Evolutionary conservation across 2,888 invertebrate genomes (phyloP).

Genomic region (Metalampra italica): DNA sequence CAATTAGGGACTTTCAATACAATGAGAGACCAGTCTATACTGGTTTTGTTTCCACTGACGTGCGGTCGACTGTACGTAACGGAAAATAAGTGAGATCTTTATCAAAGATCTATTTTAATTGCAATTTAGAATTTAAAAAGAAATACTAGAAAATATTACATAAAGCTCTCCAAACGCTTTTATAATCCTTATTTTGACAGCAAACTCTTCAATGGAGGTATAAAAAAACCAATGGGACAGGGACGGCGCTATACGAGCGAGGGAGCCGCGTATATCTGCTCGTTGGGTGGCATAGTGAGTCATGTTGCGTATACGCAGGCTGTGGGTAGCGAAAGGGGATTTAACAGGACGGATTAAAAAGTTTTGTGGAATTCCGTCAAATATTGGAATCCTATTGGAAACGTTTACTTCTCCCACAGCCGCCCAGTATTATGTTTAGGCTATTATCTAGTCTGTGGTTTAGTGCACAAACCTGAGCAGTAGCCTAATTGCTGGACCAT

Average conservation of each 20-base stretch:
- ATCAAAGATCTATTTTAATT: too few species aligned
- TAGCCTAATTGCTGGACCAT: too few species aligned
- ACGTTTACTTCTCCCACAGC: background rate
- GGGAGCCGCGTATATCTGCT: conserved; percentile 32
- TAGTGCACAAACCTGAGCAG: too few species aligned
- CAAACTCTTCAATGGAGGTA: conserved; percentile 68
- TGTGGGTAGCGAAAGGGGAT: conserved; percentile 42
- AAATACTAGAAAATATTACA: conserved; percentile 27
- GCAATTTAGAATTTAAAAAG: background rate
- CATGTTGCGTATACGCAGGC: conserved; percentile 27
- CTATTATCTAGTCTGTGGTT: too few species aligned
- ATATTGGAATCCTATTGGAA: too few species aligned
- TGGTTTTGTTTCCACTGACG: too few species aligned
- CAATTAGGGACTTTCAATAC: too few species aligned
- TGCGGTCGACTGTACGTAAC: too few species aligned
- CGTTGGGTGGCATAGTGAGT: conserved; percentile 71
- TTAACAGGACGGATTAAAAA: conserved; percentile 37
- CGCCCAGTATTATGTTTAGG: too few species aligned
- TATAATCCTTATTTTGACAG: conserved; percentile 79
- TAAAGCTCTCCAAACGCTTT: conserved; percentile 62
- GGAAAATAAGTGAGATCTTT: too few species aligned
- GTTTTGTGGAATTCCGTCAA: too few species aligned
- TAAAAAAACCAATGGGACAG: conserved; percentile 44
- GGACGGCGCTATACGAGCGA: conserved; percentile 39
- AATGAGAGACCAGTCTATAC: too few species aligned